phyloP scores from a whole-genome alignment of 2,113 vertebrate genomes.

The Microcebus griseorufus region DNA sequence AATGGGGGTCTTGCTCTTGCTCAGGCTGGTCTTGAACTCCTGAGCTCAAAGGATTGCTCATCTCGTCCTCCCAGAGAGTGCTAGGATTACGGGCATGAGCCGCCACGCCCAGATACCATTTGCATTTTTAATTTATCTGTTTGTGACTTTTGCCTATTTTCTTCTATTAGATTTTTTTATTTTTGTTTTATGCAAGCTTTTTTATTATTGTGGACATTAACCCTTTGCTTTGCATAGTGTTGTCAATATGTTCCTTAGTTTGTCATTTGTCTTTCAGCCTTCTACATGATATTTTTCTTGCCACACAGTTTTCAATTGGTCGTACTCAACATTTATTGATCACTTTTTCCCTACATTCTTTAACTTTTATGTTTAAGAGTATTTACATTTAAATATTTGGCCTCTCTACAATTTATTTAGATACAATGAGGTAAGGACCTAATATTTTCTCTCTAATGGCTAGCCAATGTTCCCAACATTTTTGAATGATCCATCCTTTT shows the following conservation, averaged over 20 bases:
- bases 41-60: no score
- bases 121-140: not conserved
- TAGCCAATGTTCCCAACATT: not conserved
- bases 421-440: not conserved
- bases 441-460: not conserved
- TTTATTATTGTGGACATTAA: not conserved
- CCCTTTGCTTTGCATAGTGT: not conserved
- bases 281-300: not conserved
- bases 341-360: not conserved
- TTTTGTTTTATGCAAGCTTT: not conserved
- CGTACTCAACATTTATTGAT: not conserved
- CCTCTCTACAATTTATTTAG: not conserved
- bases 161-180: not conserved
- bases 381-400: constrained; percentile 2
- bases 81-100: no score
- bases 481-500: not conserved
- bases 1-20: no score
- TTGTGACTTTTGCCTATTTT: constrained; percentile 25
- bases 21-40: no score
- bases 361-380: not conserved
- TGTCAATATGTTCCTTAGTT: not conserved
- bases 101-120: not conserved
- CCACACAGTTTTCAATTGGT: not conserved
- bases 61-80: no score
- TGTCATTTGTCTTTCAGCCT: not conserved